phyloP scores from a whole-genome alignment of 2,113 vertebrate genomes.

The Rhodinocichla rosea region DNA sequence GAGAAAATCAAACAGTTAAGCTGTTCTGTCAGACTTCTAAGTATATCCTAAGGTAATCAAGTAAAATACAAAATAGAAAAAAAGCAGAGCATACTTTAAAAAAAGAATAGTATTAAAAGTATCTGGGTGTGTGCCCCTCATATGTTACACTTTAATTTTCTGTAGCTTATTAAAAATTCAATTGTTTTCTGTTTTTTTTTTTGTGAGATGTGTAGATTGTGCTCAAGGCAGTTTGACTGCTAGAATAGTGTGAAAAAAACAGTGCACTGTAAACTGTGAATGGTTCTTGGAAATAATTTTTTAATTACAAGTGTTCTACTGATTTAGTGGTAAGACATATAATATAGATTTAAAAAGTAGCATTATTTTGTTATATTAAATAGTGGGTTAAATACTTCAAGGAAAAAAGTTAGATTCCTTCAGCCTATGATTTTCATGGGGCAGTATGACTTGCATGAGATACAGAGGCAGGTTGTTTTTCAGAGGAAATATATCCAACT shows the following conservation, averaged over 20 bases:
- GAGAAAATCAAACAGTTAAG: background rate
- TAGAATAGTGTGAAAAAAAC: background rate
- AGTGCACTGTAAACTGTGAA: constrained; percentile 21
- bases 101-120: background rate
- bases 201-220: background rate
- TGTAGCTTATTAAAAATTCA: background rate
- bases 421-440: background rate
- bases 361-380: background rate
- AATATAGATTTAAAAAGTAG: background rate
- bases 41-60: background rate
- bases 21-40: background rate
- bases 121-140: background rate
- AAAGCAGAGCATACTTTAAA: background rate
- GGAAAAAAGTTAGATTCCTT: background rate
- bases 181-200: constrained; percentile 1
- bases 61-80: background rate
- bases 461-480: background rate
- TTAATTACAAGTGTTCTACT: constrained; percentile 16
- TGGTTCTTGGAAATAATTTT: constrained; percentile 36
- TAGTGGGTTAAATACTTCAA: constrained; percentile 6
- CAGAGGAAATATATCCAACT: background rate
- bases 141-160: background rate
- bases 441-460: background rate
- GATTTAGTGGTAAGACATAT: background rate
- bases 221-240: background rate